Base-by-base conservation (phyloP, 2,888 invertebrate genomes). In the Xanthia togata region DNA sequence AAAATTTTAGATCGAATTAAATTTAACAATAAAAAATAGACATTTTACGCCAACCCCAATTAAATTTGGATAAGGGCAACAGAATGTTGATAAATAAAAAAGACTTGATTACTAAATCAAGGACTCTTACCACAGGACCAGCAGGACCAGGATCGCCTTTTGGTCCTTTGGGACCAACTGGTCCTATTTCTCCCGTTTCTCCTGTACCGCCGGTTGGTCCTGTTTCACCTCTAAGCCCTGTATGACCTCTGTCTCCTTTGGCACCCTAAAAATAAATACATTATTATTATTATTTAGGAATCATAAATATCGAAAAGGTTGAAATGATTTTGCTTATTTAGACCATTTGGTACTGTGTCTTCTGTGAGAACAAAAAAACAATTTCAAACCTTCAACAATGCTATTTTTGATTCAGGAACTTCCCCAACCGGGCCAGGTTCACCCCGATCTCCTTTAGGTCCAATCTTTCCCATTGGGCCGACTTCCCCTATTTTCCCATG, bases 401-500 rank as follows among this genome's bases (percentile, higher is more conserved):
- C 88, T 71, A 90, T 89, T 62, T 84, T 79, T 6, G 90, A 84
- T 68, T 85, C 86, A 17, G 92, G 90, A 67, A 90, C 89, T 69
- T 76, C 74, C 0, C 93, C 93, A 2, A 87, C 86, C 6, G 88
- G 89, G 0, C 92, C 92, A 4, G 89, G 87, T 65, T 91, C 91
- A 23, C 94, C 93, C 53, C 87, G 97, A 82, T 98, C 98, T 81
- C 98, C 98, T 93, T 98, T 97, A 20, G 76, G 70, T 1, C 95
- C 95, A 60, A 64, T 79, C 1, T 84, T 88, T 11, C 95, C 95
- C 8, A 74, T 70, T 5, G 86, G 83, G 0, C 95, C 95, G 0
- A 77, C 93, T 5, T 97, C 97, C 81, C 98, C 98, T 89, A 96
- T 97, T 4, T 91, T 85, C 38, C 98, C 98, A 57, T 96, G 96